A percentile compares a stretch with the other conserved stretches of the same genome.
Conservation (phyloP, 2,113 vertebrate genomes). For the Leucopternis melanops region DNA sequence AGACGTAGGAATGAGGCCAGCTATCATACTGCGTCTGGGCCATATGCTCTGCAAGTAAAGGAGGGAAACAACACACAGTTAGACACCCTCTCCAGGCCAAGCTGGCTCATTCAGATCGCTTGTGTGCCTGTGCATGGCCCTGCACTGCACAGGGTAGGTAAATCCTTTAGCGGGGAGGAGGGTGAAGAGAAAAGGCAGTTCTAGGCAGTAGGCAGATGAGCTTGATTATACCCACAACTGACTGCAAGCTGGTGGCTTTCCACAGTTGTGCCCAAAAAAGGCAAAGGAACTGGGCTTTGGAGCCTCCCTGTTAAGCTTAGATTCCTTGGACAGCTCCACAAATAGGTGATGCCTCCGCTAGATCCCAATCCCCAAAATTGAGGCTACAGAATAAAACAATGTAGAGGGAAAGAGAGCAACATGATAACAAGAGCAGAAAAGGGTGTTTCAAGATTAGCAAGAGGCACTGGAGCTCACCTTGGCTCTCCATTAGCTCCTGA, state of each 20-base stretch:
- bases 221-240: not conserved
- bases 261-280: not conserved
- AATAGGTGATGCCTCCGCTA: not conserved
- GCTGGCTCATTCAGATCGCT: not conserved
- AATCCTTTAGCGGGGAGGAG: not conserved
- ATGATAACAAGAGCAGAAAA: not conserved
- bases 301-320: not conserved
- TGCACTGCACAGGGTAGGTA: not conserved
- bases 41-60: slow-evolving; percentile 72
- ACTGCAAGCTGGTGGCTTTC: not conserved
- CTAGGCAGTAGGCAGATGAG: not conserved
- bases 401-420: not conserved
- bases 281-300: not conserved
- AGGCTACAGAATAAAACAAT: not conserved
- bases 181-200: not conserved
- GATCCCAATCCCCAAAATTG: not conserved
- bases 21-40: slow-evolving; percentile 93
- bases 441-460: not conserved
- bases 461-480: slow-evolving; percentile 64
- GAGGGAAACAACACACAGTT: not conserved
- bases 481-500: slow-evolving; percentile 87
- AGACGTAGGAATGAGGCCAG: slow-evolving; percentile 96
- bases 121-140: not conserved
- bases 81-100: not conserved
- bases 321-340: not conserved